These are phyloP conservation scores for Odontocerum albicorne DNA, from an alignment of 2,888 invertebrate species.

Conservation along the genomic window DNA sequence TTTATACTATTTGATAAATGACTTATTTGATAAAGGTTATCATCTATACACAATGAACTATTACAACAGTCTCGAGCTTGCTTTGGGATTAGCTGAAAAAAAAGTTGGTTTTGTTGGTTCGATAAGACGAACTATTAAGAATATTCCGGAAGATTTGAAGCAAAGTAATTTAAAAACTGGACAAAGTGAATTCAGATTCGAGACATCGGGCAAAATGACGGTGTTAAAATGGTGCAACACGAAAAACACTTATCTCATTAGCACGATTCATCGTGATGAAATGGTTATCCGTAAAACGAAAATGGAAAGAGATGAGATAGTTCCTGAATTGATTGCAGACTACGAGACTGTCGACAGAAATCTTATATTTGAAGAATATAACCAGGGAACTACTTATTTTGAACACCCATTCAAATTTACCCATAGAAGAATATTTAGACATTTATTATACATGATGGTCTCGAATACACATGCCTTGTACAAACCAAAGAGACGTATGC, in stretches of 20 bases:
- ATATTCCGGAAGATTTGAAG: conserved; percentile 5
- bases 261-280: conserved; percentile 8
- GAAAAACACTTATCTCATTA: neutral
- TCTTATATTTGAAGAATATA: conserved; percentile 2
- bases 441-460: conserved; percentile 8
- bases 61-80: conserved; percentile 8
- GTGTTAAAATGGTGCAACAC: conserved; percentile 1
- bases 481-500: neutral
- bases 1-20: neutral
- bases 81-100: conserved; percentile 1
- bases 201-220: conserved; percentile 5
- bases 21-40: conserved; percentile 1
- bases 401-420: neutral
- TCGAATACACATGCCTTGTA: conserved; percentile 12
- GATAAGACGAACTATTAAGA: neutral
- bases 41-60: conserved; percentile 11
- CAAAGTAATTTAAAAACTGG: neutral
- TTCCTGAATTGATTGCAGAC: conserved; percentile 8
- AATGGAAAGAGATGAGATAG: neutral
- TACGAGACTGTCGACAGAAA: conserved; percentile 6
- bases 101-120: conserved; percentile 7
- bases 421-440: conserved; percentile 1
- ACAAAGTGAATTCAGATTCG: neutral
- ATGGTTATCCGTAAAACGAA: neutral
- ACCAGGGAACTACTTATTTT: conserved; percentile 1